Evolutionary conservation across 2,888 invertebrate species (phyloP).

Genomic region (Archips xylosteana): DNA sequence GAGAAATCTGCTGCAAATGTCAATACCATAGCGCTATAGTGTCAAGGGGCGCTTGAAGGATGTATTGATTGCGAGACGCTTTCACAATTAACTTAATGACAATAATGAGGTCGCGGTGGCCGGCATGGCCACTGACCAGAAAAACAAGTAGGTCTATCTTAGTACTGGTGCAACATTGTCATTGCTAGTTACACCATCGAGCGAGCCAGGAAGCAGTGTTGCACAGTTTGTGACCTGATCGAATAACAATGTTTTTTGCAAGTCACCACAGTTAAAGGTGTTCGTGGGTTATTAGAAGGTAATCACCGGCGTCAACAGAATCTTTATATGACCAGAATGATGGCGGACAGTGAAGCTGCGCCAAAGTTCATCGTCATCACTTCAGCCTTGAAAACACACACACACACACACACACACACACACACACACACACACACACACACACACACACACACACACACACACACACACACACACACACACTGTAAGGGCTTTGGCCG

Average conservation of each 20-base stretch:
- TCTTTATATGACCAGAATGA: too few species aligned
- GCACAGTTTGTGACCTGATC: neutral
- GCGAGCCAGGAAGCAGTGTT: neutral
- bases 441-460: too few species aligned
- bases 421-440: too few species aligned
- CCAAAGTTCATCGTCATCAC: too few species aligned
- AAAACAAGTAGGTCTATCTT: neutral
- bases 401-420: too few species aligned
- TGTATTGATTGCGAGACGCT: constrained; percentile 26
- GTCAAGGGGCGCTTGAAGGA: constrained; percentile 39
- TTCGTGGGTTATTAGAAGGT: neutral
- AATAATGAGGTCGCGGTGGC: constrained; percentile 17
- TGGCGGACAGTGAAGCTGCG: too few species aligned
- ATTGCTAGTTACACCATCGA: constrained; percentile 7
- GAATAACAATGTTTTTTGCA: neutral
- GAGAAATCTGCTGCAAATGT: constrained; percentile 37
- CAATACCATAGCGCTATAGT: constrained; percentile 38
- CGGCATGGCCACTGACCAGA: constrained; percentile 15
- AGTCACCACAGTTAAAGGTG: neutral
- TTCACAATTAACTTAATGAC: constrained; percentile 5
- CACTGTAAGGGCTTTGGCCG: too few species aligned
- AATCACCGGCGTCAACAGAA: too few species aligned
- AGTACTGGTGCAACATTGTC: constrained; percentile 10
- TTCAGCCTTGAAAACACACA: too few species aligned
- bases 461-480: too few species aligned